Evolutionary conservation across 2,797 vertebrate species (phyloP), one percentile per base, ranked within the genome.

Genomic region (Sorex maritimensis): DNA sequence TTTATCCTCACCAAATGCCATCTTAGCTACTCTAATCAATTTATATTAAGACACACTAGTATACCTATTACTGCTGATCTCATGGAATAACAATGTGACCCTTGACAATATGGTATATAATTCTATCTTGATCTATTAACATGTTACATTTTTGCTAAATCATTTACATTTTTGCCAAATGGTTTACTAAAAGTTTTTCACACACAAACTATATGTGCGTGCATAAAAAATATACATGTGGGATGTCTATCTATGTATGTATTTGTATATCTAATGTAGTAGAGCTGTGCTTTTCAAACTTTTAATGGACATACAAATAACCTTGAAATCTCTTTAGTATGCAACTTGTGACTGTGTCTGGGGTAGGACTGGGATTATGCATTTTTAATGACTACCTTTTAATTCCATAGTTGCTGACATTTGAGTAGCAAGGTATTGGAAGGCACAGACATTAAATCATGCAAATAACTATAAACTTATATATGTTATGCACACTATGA

Each of bases 21-120:
- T 44, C 41, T 44, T 44, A 65, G 61, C 26, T 23, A 4, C 88
- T 86, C 52, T n/a, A 13, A 63, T 90, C 30, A 24, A 26, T 75
- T 84, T 92, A 46, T 74, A 63, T 28, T 13, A 49, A 87, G 78
- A 84, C 49, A 38, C 4, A 52, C 5, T 81, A 80, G 24, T 19
- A 52, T 75, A 21, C 0, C 49, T 85, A 72, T 71, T 82, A 67
- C n/a, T 17, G 24, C 30, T 78, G 77, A 19, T 6, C 12, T 11
- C 2, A 0, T 77, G 28, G 14, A 86, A 80, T 65, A 65, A 79
- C 19, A 1, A 86, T 75, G 68, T 91, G 26, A 65, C 93, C 58
- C 55, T 77, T 68, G 9, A 78, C 23, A 80, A 72, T 88, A 92
- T 91, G 10, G 69, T 94, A 81, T 34, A 87, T 90, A 81, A 67